Conservation (phyloP, 2,113 vertebrate species). For the Seriola dumerili region DNA sequence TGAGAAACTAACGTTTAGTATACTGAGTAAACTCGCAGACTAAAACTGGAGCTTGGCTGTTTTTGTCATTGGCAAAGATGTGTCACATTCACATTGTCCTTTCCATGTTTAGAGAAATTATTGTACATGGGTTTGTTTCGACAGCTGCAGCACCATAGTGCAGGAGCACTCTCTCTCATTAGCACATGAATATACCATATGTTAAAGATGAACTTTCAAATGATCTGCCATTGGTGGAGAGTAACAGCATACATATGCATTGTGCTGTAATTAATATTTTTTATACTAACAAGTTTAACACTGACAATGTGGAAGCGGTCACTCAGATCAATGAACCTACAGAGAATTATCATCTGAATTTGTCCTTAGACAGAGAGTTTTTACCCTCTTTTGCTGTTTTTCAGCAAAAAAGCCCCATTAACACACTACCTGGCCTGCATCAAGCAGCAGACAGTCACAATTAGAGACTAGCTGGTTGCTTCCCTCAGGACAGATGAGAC, state of each 20-base stretch:
- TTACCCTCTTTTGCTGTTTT: background rate
- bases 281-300: no score
- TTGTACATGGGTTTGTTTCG: background rate
- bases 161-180: background rate
- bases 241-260: background rate
- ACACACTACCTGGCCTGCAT: no score
- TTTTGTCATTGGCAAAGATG: background rate
- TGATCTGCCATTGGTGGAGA: background rate
- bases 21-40: background rate
- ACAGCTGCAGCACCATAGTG: background rate
- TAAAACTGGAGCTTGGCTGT: background rate
- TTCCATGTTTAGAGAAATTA: background rate
- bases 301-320: background rate
- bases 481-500: no score
- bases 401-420: no score
- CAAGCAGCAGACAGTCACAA: no score
- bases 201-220: background rate
- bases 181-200: slow-evolving; percentile 4
- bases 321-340: background rate
- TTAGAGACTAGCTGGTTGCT: no score
- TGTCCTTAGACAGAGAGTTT: background rate
- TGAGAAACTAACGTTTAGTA: slow-evolving; percentile 13
- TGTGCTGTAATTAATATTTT: background rate
- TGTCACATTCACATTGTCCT: background rate
- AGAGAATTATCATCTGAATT: background rate